A percentile compares a stretch with the other conserved stretches of the same genome.
These are phyloP conservation scores for Zygogramma bicolorata DNA, from an alignment of 2,888 invertebrate genomes.

Conservation along the genomic window DNA sequence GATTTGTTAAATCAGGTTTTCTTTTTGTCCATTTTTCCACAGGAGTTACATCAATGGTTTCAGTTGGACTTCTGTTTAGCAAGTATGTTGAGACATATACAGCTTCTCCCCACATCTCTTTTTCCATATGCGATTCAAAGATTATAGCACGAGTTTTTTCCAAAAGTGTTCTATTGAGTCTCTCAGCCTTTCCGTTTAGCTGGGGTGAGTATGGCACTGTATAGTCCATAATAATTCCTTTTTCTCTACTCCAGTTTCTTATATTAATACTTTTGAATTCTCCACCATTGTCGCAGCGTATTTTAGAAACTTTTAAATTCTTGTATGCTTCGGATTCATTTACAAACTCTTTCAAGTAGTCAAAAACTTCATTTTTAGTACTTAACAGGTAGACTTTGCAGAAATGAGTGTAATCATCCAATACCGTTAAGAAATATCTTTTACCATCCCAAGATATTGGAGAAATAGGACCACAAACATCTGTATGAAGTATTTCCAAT, in stretches of 20 bases:
- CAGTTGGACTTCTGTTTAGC: too few relatives aligned
- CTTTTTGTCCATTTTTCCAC: slow-evolving; percentile 51
- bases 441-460: slow-evolving; percentile 55
- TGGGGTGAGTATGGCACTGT: slow-evolving; percentile 40
- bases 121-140: slow-evolving; percentile 46
- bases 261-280: slow-evolving; percentile 38
- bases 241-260: slow-evolving; percentile 40
- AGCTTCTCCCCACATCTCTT: slow-evolving; percentile 51
- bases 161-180: slow-evolving; percentile 38
- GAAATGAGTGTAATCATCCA: slow-evolving; percentile 61
- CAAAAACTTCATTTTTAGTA: slow-evolving; percentile 38
- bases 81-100: too few relatives aligned
- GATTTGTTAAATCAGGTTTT: slow-evolving; percentile 50
- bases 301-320: slow-evolving; percentile 39
- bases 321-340: slow-evolving; percentile 36
- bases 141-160: slow-evolving; percentile 32
- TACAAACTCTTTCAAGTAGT: slow-evolving; percentile 42
- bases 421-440: slow-evolving; percentile 56
- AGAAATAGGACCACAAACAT: slow-evolving; percentile 58
- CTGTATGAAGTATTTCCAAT: slow-evolving; percentile 30
- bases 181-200: slow-evolving; percentile 43
- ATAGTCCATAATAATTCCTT: slow-evolving; percentile 41
- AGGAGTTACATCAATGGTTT: slow-evolving; percentile 46
- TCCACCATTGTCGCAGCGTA: slow-evolving; percentile 48
- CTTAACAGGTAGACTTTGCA: slow-evolving; percentile 52